A percentile compares a stretch with the other conserved stretches of the same genome.
Conservation (phyloP, 2,113 vertebrate genomes). For the Tachycineta bicolor region DNA sequence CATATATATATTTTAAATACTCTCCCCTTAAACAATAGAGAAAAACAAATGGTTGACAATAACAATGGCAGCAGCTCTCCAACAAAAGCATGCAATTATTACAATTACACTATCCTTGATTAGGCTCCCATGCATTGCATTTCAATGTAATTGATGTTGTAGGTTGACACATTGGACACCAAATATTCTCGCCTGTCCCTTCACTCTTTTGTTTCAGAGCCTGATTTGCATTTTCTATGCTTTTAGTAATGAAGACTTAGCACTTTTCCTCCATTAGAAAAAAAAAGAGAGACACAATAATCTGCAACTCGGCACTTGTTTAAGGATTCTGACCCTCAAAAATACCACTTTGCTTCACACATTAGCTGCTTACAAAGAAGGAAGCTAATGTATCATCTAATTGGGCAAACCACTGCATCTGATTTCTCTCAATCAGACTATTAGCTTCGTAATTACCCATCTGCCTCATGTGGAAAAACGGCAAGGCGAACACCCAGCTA, state of each 20-base stretch:
- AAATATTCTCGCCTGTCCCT: slow-evolving; percentile 91
- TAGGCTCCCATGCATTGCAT: slow-evolving; percentile 89
- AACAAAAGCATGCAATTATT: slow-evolving; percentile 92
- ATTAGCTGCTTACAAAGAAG: slow-evolving; percentile 99
- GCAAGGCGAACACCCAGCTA: slow-evolving; percentile 97
- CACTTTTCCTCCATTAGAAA: slow-evolving; percentile 96
- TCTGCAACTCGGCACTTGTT: slow-evolving; percentile 92
- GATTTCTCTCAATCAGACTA: slow-evolving; percentile 99
- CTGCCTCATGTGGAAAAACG: slow-evolving; percentile 97
- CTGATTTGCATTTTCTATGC: slow-evolving; percentile 91
- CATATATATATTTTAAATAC: slow-evolving; percentile 76
- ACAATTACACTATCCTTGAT: slow-evolving; percentile 91
- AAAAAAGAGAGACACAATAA: slow-evolving; percentile 84
- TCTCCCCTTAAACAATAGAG: slow-evolving; percentile 80
- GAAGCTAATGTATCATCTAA: slow-evolving; percentile 99
- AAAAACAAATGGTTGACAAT: slow-evolving; percentile 88
- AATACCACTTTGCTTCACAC: slow-evolving; percentile 99
- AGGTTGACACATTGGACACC: slow-evolving; percentile 91
- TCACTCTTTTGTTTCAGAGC: slow-evolving; percentile 87
- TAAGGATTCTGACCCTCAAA: slow-evolving; percentile 98
- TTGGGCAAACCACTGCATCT: slow-evolving; percentile 99
- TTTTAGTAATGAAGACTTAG: slow-evolving; percentile 98
- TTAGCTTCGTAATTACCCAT: slow-evolving; percentile 99
- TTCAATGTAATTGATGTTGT: slow-evolving; percentile 94
- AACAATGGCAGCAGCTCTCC: slow-evolving; percentile 85